Conservation (phyloP, 2,113 vertebrate genomes). For the Prionailurus bengalensis region DNA sequence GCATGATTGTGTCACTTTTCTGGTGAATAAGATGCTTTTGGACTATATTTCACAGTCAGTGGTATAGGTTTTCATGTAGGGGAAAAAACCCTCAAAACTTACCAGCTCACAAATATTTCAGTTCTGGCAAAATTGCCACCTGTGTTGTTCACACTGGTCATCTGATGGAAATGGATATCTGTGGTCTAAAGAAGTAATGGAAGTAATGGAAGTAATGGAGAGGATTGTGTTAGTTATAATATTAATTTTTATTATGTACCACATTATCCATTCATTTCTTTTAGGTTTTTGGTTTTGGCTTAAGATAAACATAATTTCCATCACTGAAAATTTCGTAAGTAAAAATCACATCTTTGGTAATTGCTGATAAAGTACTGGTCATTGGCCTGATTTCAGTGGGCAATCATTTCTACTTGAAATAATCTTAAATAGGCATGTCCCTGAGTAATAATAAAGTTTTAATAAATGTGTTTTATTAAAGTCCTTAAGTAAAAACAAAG, state of each 20-base stretch:
- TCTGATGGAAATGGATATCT: background rate
- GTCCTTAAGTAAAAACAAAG: no score
- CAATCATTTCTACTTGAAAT: slow-evolving; percentile 30
- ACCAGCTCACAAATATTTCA: background rate
- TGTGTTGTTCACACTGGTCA: background rate
- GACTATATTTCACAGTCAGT: slow-evolving; percentile 14
- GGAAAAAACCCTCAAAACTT: background rate
- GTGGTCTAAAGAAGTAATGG: background rate
- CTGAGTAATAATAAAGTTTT: background rate
- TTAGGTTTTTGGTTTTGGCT: slow-evolving; percentile 8
- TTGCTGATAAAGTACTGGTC: background rate
- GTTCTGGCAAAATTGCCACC: background rate
- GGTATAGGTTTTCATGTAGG: slow-evolving; percentile 22
- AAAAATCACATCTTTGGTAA: slow-evolving; percentile 1
- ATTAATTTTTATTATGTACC: slow-evolving; percentile 17
- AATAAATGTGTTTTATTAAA: no score
- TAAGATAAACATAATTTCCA: slow-evolving; percentile 1
- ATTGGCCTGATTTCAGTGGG: background rate
- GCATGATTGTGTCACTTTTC: background rate
- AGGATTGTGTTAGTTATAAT: background rate
- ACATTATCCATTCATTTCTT: background rate
- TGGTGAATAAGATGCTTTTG: slow-evolving; percentile 33
- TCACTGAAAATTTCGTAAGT: background rate
- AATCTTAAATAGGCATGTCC: background rate
- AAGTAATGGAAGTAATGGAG: background rate